Percentiles rank a stretch among this genome's conserved stretches.
phyloP scores from a whole-genome alignment of 2,888 invertebrate genomes.

The Leucania comma region DNA sequence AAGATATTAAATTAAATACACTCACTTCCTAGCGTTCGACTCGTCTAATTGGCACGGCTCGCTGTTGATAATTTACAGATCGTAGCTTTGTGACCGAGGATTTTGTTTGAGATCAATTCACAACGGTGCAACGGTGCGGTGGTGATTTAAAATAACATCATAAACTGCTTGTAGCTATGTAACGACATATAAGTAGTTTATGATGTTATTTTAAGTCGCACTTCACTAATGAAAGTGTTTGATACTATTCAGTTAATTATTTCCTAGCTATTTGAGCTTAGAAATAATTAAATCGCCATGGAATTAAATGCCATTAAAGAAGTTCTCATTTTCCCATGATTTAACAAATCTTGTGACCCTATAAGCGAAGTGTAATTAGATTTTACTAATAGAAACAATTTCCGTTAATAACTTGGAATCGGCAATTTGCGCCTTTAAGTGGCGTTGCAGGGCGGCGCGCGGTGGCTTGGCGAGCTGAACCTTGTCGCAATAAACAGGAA shows the following conservation, averaged over 20 bases:
- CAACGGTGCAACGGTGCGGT: too few species aligned
- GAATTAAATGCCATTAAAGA: neutral
- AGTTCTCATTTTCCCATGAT: neutral
- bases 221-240: neutral
- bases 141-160: too few species aligned
- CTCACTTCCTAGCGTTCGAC: constrained; percentile 8
- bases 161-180: too few species aligned
- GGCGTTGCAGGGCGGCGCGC: constrained; percentile 4
- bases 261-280: neutral
- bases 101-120: neutral
- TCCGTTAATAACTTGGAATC: constrained; percentile 29
- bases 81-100: neutral
- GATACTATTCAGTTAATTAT: neutral
- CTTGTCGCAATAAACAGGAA: constrained; percentile 19
- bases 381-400: constrained; percentile 38
- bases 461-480: constrained; percentile 5
- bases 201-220: neutral
- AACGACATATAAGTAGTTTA: neutral
- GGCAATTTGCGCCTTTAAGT: constrained; percentile 40
- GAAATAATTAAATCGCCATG: constrained; percentile 1
- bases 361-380: constrained; percentile 31
- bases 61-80: constrained; percentile 26
- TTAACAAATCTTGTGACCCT: neutral
- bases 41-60: constrained; percentile 17
- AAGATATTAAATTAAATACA: constrained; percentile 22